Conservation (phyloP, 2,797 vertebrate species). For the Cirrhinus mrigala region DNA sequence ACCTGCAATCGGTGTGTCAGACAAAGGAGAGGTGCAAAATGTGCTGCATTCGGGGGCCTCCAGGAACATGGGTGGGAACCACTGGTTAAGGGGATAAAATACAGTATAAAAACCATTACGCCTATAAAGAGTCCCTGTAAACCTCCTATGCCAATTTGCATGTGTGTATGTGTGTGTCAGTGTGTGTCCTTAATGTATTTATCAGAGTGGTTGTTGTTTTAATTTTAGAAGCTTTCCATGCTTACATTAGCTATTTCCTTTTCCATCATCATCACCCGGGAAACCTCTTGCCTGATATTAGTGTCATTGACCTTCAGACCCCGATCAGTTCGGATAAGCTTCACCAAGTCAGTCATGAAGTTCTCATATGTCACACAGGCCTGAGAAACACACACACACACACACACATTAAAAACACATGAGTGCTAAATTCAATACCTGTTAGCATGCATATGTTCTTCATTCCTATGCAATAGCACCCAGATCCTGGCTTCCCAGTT, state of each 20-base stretch:
- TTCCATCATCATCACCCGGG: constrained; percentile 87
- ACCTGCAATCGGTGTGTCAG: too few species aligned
- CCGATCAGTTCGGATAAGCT: constrained; percentile 86
- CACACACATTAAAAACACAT: constrained; percentile 32
- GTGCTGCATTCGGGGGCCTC: too few species aligned
- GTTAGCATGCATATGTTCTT: constrained; percentile 34
- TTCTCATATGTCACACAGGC: constrained; percentile 88
- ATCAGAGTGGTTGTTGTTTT: not conserved
- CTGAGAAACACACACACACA: constrained; percentile 69
- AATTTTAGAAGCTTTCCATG: constrained; percentile 1
- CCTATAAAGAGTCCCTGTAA: too few species aligned
- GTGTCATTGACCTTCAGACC: constrained; percentile 74
- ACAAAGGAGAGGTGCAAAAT: too few species aligned
- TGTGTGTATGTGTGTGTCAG: too few species aligned
- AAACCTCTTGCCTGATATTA: constrained; percentile 80
- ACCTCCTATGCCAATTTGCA: too few species aligned
- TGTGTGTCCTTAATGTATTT: not conserved
- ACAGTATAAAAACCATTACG: too few species aligned
- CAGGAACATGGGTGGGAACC: too few species aligned
- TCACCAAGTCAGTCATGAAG: constrained; percentile 91
- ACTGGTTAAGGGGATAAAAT: too few species aligned
- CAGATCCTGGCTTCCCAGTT: constrained; percentile 30
- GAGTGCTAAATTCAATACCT: constrained; percentile 25
- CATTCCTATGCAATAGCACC: constrained; percentile 43
- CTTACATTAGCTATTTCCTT: constrained; percentile 94